Conservation (phyloP, 37 sponge, comb jelly and placozoan genomes). For the Chondrosia reniformis region DNA sequence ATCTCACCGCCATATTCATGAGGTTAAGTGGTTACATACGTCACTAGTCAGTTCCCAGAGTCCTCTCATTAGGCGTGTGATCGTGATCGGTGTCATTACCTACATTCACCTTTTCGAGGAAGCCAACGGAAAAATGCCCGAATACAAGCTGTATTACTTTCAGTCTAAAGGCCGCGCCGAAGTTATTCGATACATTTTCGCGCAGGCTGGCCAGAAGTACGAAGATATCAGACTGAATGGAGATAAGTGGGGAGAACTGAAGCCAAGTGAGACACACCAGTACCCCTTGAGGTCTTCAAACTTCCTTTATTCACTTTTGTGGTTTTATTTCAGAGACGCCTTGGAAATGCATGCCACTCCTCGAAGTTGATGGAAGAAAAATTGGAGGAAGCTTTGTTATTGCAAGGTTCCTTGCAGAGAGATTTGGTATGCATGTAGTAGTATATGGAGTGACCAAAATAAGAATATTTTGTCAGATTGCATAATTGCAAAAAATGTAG, state of each 20-base stretch:
- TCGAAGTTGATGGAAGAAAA: constrained; percentile 53
- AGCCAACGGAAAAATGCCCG: constrained; percentile 13
- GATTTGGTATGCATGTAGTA: no score
- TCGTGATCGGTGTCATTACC: no score
- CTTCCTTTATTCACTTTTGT: neutral
- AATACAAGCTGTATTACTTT: constrained; percentile 35
- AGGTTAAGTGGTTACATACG: no score
- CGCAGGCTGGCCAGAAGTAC: constrained; percentile 20
- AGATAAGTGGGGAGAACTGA: constrained; percentile 14
- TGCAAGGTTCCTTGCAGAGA: constrained; percentile 46
- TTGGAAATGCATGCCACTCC: constrained; percentile 38
- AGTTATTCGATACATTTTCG: constrained; percentile 11
- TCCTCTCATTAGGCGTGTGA: no score
- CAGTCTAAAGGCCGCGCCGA: constrained; percentile 11
- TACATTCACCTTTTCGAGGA: no score
- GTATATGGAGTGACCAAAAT: no score
- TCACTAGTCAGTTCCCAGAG: no score
- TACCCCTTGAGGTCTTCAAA: neutral
- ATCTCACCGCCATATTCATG: no score
- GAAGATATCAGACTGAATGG: constrained; percentile 16
- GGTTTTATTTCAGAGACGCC: constrained; percentile 29
- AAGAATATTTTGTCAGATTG: no score
- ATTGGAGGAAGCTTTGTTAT: constrained; percentile 31
- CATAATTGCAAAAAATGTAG: no score
- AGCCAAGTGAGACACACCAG: constrained; percentile 5